Evolutionary conservation across 2,888 invertebrate species (phyloP), one percentile per base, ranked within the genome.

Genomic region (Netelia virgata): DNA sequence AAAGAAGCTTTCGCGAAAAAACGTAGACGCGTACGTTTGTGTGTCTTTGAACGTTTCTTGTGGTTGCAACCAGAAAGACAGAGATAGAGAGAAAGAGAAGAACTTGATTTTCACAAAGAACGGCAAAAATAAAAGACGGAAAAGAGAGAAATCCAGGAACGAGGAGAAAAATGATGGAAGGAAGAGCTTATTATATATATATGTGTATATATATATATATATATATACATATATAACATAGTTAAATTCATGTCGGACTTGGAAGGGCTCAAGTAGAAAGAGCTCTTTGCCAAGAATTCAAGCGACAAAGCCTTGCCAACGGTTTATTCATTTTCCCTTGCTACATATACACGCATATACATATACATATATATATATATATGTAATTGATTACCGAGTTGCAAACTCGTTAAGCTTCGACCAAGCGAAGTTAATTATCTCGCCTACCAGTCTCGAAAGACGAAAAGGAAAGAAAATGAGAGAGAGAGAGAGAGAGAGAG

Each of bases 311-410:
- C 41, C 28, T 43, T 3, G 11, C 23, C 20, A 23, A 2, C 23
- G 8, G 6, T 61, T 61, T 61, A 14, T 57, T 57, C 57, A 57
- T 57, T 57, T 61, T 23, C 20, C 20, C 20, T 23, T 61, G 11
- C 23, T 11, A 20, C 9, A 61, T 23, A 61, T 20, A 14, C 23
- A 61, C 8, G 20, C 6, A 20, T 9, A 61, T 10, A 61, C 5
- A 61, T 3, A 61, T 64, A 57, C 11, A 72, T 57, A 57, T 14
- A 14, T 23, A 55, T 28, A 72, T 28, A 57, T 57, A 16, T 61
- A 28, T 36, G 69, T 80, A 80, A 74, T 80, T 80, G 74, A 80
- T 74, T 59, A 80, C 41, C 50, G 61, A 61, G 59, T 74, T 74
- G 50, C 36, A 64, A 74, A 74, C 68, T 74, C 74, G 68, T 74